Evolutionary conservation across 1,140 invertebrate genomes (phyloP).

Genomic region (Drosophila chauvacae): DNA sequence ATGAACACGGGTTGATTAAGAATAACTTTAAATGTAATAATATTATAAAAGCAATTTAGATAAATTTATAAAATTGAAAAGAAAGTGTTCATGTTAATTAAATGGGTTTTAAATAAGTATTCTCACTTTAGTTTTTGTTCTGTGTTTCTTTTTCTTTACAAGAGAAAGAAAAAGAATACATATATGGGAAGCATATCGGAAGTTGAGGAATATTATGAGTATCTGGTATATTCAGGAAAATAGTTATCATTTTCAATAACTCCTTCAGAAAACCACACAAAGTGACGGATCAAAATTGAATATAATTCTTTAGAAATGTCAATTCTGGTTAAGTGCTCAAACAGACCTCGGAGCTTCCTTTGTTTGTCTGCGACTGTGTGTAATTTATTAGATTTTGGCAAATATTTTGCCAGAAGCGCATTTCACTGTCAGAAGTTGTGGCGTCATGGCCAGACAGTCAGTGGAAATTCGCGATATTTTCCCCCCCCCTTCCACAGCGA

Average conservation of each 20-base stretch:
- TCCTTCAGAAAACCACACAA: neutral
- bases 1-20: constrained; percentile 26
- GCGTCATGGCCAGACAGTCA: constrained; percentile 50
- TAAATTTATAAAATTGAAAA: neutral
- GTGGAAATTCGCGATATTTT: constrained; percentile 47
- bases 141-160: neutral
- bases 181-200: neutral
- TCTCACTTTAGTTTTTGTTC: neutral
- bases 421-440: constrained; percentile 71
- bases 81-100: neutral
- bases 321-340: constrained; percentile 21
- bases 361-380: constrained; percentile 50
- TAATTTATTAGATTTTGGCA: constrained; percentile 80
- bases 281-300: constrained; percentile 7
- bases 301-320: neutral
- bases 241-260: neutral
- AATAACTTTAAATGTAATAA: neutral
- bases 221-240: neutral
- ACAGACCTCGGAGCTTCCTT: constrained; percentile 25
- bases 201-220: neutral
- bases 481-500: constrained; percentile 6
- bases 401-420: constrained; percentile 72
- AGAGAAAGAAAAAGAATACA: too few species aligned
- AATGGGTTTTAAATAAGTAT: neutral
- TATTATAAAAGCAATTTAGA: neutral